phyloP scores from a whole-genome alignment of 2,888 invertebrate genomes.

The Antitype chi region DNA sequence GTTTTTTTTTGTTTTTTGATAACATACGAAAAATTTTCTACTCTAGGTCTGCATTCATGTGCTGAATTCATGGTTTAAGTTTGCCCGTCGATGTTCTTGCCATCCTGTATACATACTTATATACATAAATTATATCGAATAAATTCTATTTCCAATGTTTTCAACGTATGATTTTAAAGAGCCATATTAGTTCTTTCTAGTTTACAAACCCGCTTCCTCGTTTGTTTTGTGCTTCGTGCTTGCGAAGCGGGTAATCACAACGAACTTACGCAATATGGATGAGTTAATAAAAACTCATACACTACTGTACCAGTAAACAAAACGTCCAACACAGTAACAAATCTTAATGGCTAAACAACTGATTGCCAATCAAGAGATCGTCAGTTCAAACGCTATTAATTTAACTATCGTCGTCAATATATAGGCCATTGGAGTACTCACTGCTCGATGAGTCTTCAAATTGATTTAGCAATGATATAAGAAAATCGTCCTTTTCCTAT shows the following conservation, averaged over 20 bases:
- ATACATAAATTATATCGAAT: not conserved
- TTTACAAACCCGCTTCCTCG: not conserved
- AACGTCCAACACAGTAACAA: slow-evolving; percentile 3
- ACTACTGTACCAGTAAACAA: not conserved
- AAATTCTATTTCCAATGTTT: not conserved
- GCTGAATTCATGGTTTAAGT: too few species aligned
- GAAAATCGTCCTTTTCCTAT: not conserved
- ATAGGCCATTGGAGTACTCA: slow-evolving; percentile 5
- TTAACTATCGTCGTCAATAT: not conserved
- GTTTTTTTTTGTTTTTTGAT: too few species aligned
- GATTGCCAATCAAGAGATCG: slow-evolving; percentile 37
- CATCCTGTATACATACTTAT: not conserved
- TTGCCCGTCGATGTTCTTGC: not conserved
- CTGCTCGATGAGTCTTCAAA: not conserved
- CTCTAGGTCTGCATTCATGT: too few species aligned
- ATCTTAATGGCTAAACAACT: slow-evolving; percentile 27
- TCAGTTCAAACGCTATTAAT: slow-evolving; percentile 26
- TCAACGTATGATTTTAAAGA: not conserved
- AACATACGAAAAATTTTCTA: too few species aligned
- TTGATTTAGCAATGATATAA: not conserved
- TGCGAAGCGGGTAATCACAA: not conserved
- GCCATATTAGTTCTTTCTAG: not conserved
- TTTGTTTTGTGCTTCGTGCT: not conserved
- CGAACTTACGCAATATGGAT: not conserved
- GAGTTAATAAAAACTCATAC: not conserved